Conservation (phyloP, 2,113 vertebrate species). For the Eretmochelys imbricata region DNA sequence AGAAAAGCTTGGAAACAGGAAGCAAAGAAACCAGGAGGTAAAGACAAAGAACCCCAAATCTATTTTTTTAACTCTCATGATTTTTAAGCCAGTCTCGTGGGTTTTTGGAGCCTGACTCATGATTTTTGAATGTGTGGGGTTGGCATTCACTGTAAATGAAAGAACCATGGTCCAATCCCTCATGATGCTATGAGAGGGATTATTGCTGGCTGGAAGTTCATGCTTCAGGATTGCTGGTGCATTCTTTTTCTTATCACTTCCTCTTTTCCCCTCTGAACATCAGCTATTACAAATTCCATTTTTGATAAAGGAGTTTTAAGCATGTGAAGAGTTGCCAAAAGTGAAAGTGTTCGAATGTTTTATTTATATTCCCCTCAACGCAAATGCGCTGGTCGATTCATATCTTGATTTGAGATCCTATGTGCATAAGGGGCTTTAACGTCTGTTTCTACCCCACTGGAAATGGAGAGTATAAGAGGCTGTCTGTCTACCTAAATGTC, state of each 20-base stretch:
- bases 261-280: background rate
- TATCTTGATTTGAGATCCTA: conserved; percentile 26
- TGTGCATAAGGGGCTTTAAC: conserved; percentile 9
- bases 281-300: conserved; percentile 1
- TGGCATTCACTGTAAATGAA: background rate
- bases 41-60: background rate
- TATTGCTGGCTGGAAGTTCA: background rate
- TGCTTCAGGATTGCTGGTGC: background rate
- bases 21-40: conserved; percentile 6
- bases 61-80: background rate
- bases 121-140: accelerated
- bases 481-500: background rate
- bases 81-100: background rate
- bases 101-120: background rate
- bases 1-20: background rate
- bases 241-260: conserved; percentile 4
- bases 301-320: background rate
- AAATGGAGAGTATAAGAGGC: conserved; percentile 23
- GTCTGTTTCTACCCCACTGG: conserved; percentile 20
- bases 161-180: background rate
- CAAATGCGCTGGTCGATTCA: background rate
- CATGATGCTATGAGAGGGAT: accelerated
- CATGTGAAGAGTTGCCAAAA: background rate
- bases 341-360: background rate
- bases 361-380: background rate